Base-by-base conservation (phyloP, 2,888 invertebrate genomes). In the Agriopis aurantiaria region DNA sequence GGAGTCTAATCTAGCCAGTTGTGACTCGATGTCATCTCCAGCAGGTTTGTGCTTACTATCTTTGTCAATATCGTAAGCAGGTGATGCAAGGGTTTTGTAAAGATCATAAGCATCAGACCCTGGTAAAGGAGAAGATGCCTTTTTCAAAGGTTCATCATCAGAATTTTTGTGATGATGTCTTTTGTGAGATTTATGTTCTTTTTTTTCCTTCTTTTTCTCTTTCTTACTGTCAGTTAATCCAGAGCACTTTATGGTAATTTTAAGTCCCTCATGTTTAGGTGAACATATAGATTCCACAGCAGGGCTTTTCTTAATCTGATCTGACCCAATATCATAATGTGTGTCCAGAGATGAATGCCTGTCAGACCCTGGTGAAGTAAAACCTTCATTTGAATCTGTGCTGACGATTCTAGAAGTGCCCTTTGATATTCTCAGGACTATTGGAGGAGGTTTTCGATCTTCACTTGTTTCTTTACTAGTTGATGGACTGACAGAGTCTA, bases 391-490 rank as follows among this genome's bases (percentile, higher is more conserved):
- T 68, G 96, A 96, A 82, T 96, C 96, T 63, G 96, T 96, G 82
- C 96, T 96, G 66, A 96, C 95, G 84, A 96, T 94, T 77, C 96
- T 95, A 61, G 96, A 96, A 68, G 96, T 96, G 62, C 96, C 96
- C 91, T 98, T 97, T 77, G 97, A 98, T 95, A 98, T 98, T 91
- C 98, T 95, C 75, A 98, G 92, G 65, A 98, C 98, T 83, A 98
- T 98, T 40, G 98, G 98, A 56, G 98, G 97, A 87, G 97, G 96
- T 77, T 95, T 95, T 46, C 91, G 86, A 77, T 94, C 94, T 70
- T 94, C 94, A 86, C 85, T 90, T 57, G 88, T 79, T 65, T 94
- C 93, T 84, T 93, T 94, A 81, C 92, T 93, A 52, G 93, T 93
- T 58, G 91, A 92, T 40, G 94, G 95, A 79, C 95, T 95, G 60